Base-by-base conservation (phyloP, 1,140 invertebrate genomes). In the Nasonia vitripennis region DNA sequence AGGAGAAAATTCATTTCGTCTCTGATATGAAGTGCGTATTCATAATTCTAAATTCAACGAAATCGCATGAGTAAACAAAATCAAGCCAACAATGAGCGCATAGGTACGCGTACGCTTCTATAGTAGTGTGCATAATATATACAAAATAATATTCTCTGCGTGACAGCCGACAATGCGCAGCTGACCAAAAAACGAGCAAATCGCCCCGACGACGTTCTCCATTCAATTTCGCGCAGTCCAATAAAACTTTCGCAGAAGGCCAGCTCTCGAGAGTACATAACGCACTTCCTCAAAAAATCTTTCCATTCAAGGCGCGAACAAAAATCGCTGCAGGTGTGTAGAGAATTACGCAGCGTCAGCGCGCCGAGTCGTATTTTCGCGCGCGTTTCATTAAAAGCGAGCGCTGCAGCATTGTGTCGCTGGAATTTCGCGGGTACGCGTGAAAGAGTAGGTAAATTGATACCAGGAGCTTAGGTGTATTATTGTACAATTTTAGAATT, bases 291-390 rank as follows among this genome's bases (percentile, higher is more conserved):
- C 67, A 14, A 45, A 48, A 81, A 62, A 62, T 62, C 55, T 62
- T n/a, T 17, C 55, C 17, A 62, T 62, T 62, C 55, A 62, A 62
- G 55, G 2, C 7, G 20, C 3, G 55, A 27, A 79, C 67, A 37
- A 48, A 34, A 73, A 37, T 37, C 34, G 17, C 62, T 81, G 87
- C 87, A 88, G 88, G 87, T 89, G 88, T 81, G 68, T n/a, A 67
- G 20, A 86, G 87, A 89, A 67, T 74, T 80, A 37, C 34, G 85
- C 86, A 67, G 51, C 78, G 87, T 88, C 87, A 88, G 87, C 87
- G 86, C 87, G 84, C 86, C 71, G 75, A 62, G 62, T 83, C 75
- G 70, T 79, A 77, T 48, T 51, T 78, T 78, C 68, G 68, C 45
- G 45, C 12, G 10, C 68, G 31, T 12, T 62, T 62, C 3, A n/a